Conservation (phyloP, 2,113 vertebrate species). For the Pangasianodon gigas region DNA sequence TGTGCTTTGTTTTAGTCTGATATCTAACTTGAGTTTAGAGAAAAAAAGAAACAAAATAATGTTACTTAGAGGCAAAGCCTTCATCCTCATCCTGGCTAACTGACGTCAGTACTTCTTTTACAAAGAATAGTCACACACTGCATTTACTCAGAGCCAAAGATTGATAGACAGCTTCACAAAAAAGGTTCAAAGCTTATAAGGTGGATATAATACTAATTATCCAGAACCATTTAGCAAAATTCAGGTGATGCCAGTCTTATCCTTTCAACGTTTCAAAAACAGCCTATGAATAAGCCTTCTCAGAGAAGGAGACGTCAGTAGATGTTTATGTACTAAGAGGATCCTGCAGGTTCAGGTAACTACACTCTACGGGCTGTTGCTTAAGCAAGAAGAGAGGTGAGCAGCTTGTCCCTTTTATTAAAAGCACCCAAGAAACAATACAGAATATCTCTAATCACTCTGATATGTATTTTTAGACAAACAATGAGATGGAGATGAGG, state of each 20-base stretch:
- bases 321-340: slow-evolving; percentile 33
- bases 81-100: neutral
- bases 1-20: slow-evolving; percentile 14
- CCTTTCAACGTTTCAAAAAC: slow-evolving; percentile 20
- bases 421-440: slow-evolving; percentile 50
- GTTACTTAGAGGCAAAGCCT: neutral
- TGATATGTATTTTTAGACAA: slow-evolving; percentile 71
- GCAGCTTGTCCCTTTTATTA: slow-evolving; percentile 49
- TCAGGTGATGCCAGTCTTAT: slow-evolving; percentile 30
- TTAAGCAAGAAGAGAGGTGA: slow-evolving; percentile 21
- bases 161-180: neutral
- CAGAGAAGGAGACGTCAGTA: slow-evolving; percentile 30
- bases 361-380: slow-evolving; percentile 21
- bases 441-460: slow-evolving; percentile 57
- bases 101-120: slow-evolving; percentile 2
- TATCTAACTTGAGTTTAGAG: neutral
- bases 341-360: slow-evolving; percentile 19
- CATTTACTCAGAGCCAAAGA: neutral
- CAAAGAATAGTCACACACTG: neutral
- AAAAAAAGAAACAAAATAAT: neutral
- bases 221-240: neutral
- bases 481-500: slow-evolving; percentile 54
- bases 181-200: neutral
- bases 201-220: neutral
- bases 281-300: slow-evolving; percentile 29